These are phyloP conservation scores for Buceros bicornis DNA, from an alignment of 2,797 vertebrate species.

Conservation along the genomic window DNA sequence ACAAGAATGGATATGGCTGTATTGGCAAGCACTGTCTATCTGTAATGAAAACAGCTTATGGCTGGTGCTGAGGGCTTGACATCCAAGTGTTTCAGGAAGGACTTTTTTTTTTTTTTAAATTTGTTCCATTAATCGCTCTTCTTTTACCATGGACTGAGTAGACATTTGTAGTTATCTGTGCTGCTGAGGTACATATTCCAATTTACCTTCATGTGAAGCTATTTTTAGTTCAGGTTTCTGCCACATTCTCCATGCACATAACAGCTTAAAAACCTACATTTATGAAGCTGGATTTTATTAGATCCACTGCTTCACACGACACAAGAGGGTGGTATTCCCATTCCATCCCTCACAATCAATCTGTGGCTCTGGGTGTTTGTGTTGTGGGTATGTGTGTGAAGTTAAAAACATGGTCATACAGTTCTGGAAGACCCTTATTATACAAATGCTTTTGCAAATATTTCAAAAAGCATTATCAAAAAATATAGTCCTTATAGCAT, in stretches of 20 bases:
- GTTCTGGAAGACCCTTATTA: background rate
- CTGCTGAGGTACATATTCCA: background rate
- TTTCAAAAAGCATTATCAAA: background rate
- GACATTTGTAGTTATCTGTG: background rate
- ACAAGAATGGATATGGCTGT: background rate
- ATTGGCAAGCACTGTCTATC: background rate
- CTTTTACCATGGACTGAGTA: background rate
- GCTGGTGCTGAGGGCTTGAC: background rate
- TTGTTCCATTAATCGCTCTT: background rate
- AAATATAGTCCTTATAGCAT: too few species aligned
- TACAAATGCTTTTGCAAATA: background rate
- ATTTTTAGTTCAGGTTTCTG: background rate
- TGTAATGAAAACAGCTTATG: background rate
- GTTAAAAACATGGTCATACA: background rate
- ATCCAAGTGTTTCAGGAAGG: background rate
- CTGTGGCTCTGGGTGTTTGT: background rate
- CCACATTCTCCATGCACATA: rapidly evolving
- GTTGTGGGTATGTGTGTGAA: too few species aligned
- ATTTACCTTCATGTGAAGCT: background rate
- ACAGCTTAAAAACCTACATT: background rate
- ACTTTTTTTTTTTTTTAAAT: background rate
- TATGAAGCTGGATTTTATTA: background rate
- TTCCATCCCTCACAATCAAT: background rate
- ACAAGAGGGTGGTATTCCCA: background rate
- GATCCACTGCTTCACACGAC: background rate